phyloP scores from a whole-genome alignment of 2,888 invertebrate genomes.

The Mycalesis mineus region DNA sequence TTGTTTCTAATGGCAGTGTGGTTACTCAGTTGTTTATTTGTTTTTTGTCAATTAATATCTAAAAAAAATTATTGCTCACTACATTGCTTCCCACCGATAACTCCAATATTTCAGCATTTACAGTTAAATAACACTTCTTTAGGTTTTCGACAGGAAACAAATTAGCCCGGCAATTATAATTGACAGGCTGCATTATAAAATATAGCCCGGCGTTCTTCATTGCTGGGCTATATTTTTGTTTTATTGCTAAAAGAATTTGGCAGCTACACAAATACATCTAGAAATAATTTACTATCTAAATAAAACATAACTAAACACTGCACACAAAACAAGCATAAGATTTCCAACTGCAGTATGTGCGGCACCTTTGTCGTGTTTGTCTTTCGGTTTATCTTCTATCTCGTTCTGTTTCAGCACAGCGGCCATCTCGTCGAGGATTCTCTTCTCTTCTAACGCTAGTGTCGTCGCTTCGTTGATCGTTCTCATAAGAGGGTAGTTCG shows the following conservation, averaged over 20 bases:
- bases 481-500: conserved; percentile 84
- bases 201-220: not conserved
- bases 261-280: not conserved
- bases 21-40: too few species aligned
- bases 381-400: conserved; percentile 55
- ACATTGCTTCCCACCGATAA: too few species aligned
- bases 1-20: too few species aligned
- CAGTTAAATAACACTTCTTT: too few species aligned
- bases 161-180: too few species aligned
- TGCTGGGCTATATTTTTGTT: not conserved
- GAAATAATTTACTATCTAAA: not conserved
- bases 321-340: conserved; percentile 20
- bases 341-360: conserved; percentile 24
- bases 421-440: conserved; percentile 69
- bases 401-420: conserved; percentile 62
- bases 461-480: conserved; percentile 83
- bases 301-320: conserved; percentile 13
- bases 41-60: too few species aligned
- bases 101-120: too few species aligned
- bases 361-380: conserved; percentile 45
- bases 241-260: not conserved
- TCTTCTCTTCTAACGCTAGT: conserved; percentile 73
- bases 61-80: too few species aligned
- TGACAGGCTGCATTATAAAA: too few species aligned
- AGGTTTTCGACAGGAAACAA: too few species aligned